Conservation (phyloP, 2,113 vertebrate species). For the Neomonachus schauinslandi region DNA sequence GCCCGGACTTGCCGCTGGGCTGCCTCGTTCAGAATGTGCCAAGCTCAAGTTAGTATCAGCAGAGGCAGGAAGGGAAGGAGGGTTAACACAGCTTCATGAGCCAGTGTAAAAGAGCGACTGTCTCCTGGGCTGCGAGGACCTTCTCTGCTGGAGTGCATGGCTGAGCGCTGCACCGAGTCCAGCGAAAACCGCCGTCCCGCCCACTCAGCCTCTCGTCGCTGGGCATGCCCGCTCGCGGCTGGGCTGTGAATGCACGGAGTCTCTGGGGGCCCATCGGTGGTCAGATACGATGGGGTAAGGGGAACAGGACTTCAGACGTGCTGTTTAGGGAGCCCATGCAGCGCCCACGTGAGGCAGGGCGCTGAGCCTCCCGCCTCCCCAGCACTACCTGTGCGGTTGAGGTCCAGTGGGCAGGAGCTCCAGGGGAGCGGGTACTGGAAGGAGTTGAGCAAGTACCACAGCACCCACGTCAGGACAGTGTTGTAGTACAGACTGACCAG, state of each 20-base stretch:
- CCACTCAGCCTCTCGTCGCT: rapidly evolving
- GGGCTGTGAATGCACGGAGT: rapidly evolving
- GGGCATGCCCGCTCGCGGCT: neutral
- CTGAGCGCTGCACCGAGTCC: neutral
- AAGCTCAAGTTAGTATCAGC: rapidly evolving
- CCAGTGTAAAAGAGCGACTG: rapidly evolving
- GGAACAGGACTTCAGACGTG: rapidly evolving
- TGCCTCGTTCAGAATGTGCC: rapidly evolving
- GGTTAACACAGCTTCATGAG: rapidly evolving
- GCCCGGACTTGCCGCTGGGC: too few species aligned
- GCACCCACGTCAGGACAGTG: slow-evolving; percentile 91
- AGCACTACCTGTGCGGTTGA: slow-evolving; percentile 89
- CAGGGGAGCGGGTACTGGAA: slow-evolving; percentile 93
- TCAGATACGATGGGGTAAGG: rapidly evolving
- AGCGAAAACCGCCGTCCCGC: too few species aligned
- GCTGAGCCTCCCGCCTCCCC: neutral
- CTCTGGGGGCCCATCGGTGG: rapidly evolving
- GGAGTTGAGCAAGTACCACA: slow-evolving; percentile 94
- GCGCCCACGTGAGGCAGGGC: rapidly evolving
- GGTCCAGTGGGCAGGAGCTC: slow-evolving; percentile 88
- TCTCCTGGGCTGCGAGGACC: rapidly evolving
- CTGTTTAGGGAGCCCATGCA: rapidly evolving
- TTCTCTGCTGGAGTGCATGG: neutral
- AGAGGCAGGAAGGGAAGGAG: neutral
- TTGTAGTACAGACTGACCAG: slow-evolving; percentile 92